phyloP scores from a whole-genome alignment of 2,888 invertebrate species.

The Reticulitermes lucifugus region DNA sequence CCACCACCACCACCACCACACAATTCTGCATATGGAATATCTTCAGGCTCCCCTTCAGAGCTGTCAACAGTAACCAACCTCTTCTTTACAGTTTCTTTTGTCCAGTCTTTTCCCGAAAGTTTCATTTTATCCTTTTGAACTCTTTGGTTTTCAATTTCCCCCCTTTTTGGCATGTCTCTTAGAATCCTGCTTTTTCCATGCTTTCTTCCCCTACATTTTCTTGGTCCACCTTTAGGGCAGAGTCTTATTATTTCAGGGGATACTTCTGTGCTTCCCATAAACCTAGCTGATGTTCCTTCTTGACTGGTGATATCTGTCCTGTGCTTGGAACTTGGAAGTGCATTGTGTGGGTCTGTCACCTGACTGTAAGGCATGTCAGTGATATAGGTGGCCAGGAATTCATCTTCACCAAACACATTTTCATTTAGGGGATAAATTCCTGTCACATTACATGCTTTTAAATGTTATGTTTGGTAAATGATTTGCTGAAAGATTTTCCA shows the following conservation, averaged over 20 bases:
- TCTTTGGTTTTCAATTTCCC: conserved; percentile 47
- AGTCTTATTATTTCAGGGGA: not conserved
- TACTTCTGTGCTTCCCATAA: too few relatives aligned
- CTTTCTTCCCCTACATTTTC: not conserved
- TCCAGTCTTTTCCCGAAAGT: too few relatives aligned
- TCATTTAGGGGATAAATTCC: not conserved
- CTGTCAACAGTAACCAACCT: not conserved
- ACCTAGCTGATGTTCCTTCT: not conserved
- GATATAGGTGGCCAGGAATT: not conserved
- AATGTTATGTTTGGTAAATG: not conserved
- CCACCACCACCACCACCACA: not conserved
- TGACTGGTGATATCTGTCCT: not conserved
- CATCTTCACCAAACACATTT: not conserved
- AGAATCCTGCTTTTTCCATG: not conserved
- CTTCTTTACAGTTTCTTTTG: not conserved
- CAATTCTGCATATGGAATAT: not conserved
- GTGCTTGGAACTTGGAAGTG: too few relatives aligned
- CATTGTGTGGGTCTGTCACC: not conserved
- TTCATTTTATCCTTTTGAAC: conserved; percentile 53
- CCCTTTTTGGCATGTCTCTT: not conserved
- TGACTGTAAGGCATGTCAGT: not conserved
- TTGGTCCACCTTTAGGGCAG: not conserved
- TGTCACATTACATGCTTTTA: not conserved
- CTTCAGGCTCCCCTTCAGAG: not conserved
- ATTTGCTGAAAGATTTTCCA: not conserved